A percentile compares a stretch with the other conserved stretches of the same genome.
Conservation (phyloP, 2,888 invertebrate genomes). For the Calameuta idolon region DNA sequence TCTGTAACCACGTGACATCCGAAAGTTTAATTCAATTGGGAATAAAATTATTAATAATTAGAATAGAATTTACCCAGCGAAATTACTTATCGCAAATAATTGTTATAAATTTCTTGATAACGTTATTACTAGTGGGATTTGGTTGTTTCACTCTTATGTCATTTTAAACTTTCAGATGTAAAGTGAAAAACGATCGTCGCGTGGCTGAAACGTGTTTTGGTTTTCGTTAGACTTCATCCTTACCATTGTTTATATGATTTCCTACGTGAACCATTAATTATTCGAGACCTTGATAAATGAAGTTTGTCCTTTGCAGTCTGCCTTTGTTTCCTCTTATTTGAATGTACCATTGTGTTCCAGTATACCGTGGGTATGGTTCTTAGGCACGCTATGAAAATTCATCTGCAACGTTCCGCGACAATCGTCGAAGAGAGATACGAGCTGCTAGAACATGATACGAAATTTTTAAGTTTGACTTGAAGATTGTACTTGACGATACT, state of each 20-base stretch:
- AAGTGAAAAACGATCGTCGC: background rate
- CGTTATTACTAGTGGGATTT: background rate
- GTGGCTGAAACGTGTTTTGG: constrained; percentile 1
- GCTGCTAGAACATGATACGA: background rate
- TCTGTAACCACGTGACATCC: background rate
- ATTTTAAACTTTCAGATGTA: background rate
- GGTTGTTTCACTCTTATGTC: background rate
- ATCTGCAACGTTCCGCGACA: background rate
- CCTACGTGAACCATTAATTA: constrained; percentile 2
- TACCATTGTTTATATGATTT: background rate
- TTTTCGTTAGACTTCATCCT: background rate
- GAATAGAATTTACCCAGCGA: background rate
- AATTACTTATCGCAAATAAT: background rate
- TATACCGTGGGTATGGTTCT: background rate
- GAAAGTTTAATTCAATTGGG: background rate
- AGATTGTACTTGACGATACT: background rate
- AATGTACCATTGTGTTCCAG: background rate
- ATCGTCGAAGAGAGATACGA: background rate
- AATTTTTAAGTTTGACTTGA: background rate
- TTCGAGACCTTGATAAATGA: constrained; percentile 1
- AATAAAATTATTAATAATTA: background rate
- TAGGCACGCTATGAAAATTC: background rate
- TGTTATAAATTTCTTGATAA: background rate
- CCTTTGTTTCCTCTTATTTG: constrained; percentile 1
- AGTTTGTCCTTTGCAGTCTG: constrained; percentile 2